A percentile compares a stretch with the other conserved stretches of the same genome.
Conservation (phyloP, 2,888 invertebrate genomes). For the Eueremaeus valkanovi region DNA sequence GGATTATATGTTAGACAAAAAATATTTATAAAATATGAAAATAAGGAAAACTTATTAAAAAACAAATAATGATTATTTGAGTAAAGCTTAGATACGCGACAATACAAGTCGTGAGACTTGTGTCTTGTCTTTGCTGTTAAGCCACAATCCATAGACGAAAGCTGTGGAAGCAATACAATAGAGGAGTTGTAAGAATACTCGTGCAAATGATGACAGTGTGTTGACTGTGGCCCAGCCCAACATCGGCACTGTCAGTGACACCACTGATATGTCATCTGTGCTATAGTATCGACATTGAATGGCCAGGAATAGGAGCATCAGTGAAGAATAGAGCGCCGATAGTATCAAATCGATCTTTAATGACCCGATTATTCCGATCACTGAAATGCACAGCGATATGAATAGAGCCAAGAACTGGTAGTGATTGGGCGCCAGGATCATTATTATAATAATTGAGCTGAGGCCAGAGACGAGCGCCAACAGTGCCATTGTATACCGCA, state of each 20-base stretch:
- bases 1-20: no score
- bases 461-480: not conserved
- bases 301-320: not conserved
- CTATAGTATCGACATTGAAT: not conserved
- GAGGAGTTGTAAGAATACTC: not conserved
- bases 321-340: not conserved
- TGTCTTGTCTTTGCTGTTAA: no score
- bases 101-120: no score
- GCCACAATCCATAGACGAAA: not conserved
- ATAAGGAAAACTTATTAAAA: no score
- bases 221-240: not conserved
- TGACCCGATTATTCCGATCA: not conserved
- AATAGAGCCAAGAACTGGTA: not conserved
- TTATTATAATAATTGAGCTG: not conserved
- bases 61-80: no score
- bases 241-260: constrained; percentile 2
- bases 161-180: not conserved
- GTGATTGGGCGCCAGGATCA: not conserved
- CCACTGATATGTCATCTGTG: not conserved
- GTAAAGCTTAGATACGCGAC: no score
- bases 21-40: no score
- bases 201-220: not conserved
- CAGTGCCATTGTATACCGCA: constrained; percentile 12
- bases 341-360: not conserved
- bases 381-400: not conserved